phyloP scores from a whole-genome alignment of 2,113 vertebrate species.

The Corythoichthys haematopterus region DNA sequence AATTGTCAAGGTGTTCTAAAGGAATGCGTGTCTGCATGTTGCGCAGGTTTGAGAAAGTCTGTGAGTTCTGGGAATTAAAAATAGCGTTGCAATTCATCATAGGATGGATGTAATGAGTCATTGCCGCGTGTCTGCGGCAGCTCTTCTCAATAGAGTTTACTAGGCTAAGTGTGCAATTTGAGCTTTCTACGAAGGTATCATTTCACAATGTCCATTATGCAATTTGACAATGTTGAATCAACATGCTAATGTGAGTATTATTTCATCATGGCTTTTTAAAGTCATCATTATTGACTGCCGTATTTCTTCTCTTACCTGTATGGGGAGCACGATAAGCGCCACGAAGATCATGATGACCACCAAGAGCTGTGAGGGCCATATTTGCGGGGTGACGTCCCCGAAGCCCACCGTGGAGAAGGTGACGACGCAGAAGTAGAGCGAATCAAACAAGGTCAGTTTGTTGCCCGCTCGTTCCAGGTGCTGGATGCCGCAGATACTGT shows the following conservation, averaged over 20 bases:
- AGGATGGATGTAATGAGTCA: conserved; percentile 55
- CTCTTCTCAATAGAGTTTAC: not conserved
- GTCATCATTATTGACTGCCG: too few relatives aligned
- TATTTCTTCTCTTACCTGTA: conserved; percentile 66
- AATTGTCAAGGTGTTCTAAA: conserved; percentile 23
- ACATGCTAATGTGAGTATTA: not conserved
- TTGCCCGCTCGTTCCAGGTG: conserved; percentile 78
- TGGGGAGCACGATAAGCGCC: conserved; percentile 79
- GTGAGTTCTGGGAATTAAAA: conserved; percentile 41
- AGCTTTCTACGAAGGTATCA: not conserved
- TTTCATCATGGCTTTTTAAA: not conserved
- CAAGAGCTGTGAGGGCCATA: conserved; percentile 80
- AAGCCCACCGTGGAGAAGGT: conserved; percentile 82
- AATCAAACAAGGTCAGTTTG: conserved; percentile 79
- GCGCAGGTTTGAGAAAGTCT: conserved; percentile 39
- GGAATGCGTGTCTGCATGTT: conserved; percentile 14
- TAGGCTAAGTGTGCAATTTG: not conserved
- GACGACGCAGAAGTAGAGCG: conserved; percentile 81
- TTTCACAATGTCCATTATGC: not conserved
- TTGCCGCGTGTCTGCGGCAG: conserved; percentile 11
- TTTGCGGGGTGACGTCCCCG: conserved; percentile 78
- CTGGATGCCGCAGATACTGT: conserved; percentile 77
- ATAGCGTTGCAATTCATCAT: conserved; percentile 45
- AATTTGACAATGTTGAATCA: not conserved
- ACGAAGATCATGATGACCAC: conserved; percentile 84